Conservation (phyloP, 2,888 invertebrate species). For the Cephus spinipes region DNA sequence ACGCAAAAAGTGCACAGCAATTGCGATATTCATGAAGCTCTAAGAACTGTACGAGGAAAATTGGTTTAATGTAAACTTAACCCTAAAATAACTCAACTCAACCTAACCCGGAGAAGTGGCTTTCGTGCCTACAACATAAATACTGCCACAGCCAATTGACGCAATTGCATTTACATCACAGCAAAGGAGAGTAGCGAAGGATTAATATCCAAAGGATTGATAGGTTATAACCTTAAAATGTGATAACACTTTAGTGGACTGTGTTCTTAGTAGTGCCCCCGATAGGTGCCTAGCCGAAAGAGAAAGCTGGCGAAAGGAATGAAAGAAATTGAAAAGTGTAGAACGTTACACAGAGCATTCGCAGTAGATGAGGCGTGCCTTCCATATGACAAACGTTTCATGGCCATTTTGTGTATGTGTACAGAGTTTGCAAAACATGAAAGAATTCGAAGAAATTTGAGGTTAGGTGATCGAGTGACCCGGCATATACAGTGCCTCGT, state of each 20-base stretch:
- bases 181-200: no score
- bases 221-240: constrained; percentile 52
- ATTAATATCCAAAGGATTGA: neutral
- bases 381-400: constrained; percentile 60
- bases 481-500: constrained; percentile 56
- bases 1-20: no score
- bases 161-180: no score
- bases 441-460: constrained; percentile 6
- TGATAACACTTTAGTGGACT: constrained; percentile 61
- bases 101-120: no score
- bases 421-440: constrained; percentile 29
- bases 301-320: constrained; percentile 30
- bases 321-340: constrained; percentile 27
- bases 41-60: no score
- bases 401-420: constrained; percentile 61
- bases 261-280: constrained; percentile 65
- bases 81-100: no score
- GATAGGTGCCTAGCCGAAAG: constrained; percentile 60
- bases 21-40: no score
- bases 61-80: no score
- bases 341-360: constrained; percentile 53
- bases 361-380: constrained; percentile 66
- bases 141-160: no score
- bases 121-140: no score
- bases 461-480: constrained; percentile 40